Percentiles rank a stretch among this genome's conserved stretches.
Conservation (phyloP, 1,140 invertebrate species). For the Tetranychus cinnabarinus region DNA sequence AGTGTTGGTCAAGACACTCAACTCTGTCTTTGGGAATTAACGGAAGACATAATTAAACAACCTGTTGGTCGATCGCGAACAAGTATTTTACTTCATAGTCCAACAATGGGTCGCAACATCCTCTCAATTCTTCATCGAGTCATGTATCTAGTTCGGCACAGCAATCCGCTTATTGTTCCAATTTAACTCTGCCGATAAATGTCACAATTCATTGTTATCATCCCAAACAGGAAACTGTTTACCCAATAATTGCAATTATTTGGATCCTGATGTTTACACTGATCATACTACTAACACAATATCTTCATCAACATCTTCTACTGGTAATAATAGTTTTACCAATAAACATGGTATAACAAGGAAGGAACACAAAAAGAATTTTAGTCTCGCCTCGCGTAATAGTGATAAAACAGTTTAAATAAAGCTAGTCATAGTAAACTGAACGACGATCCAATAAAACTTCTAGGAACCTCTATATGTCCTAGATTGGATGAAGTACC, state of each 20-base stretch:
- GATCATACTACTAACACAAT: too few relatives aligned
- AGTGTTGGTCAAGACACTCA: conserved; percentile 95
- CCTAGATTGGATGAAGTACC: conserved; percentile 88
- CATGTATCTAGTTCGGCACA: too few relatives aligned
- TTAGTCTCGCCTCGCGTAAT: conserved; percentile 30
- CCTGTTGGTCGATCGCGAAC: conserved; percentile 18
- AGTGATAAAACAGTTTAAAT: conserved; percentile 15
- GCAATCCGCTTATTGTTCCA: too few relatives aligned
- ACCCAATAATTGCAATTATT: neutral
- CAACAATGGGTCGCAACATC: conserved; percentile 6
- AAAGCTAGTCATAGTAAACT: conserved; percentile 17
- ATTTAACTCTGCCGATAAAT: too few relatives aligned
- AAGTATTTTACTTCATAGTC: conserved; percentile 14
- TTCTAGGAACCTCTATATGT: conserved; percentile 69
- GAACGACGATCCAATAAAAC: conserved; percentile 47
- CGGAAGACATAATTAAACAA: conserved; percentile 55
- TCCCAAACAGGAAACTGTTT: neutral
- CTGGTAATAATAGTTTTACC: too few relatives aligned
- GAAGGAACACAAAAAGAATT: conserved; percentile 47
- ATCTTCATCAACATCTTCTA: too few relatives aligned
- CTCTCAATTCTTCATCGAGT: too few relatives aligned
- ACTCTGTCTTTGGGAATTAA: conserved; percentile 92
- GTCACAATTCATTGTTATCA: too few relatives aligned
- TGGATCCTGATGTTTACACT: too few relatives aligned
- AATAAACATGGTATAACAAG: conserved; percentile 9